phyloP scores from a whole-genome alignment of 2,888 invertebrate species.

The Neocrepidodera transversa region DNA sequence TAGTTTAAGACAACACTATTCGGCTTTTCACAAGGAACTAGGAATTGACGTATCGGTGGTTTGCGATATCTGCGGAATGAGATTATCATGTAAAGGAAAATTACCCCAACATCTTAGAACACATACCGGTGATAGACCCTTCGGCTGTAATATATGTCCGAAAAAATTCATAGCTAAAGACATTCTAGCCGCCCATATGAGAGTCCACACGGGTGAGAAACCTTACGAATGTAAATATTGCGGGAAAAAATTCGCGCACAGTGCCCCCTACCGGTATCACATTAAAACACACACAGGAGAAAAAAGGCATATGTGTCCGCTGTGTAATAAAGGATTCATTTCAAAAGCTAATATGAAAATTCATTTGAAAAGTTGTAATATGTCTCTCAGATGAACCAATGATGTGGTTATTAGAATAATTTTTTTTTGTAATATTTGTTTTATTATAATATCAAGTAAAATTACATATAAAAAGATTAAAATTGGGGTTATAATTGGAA shows the following conservation, averaged over 20 bases:
- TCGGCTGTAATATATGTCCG: constrained; percentile 45
- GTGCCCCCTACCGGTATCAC: constrained; percentile 39
- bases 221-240: constrained; percentile 45
- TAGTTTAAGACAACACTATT: constrained; percentile 48
- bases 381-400: constrained; percentile 19
- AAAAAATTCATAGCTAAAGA: constrained; percentile 39
- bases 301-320: constrained; percentile 31
- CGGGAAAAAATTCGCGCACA: constrained; percentile 37
- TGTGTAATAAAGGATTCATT: constrained; percentile 39
- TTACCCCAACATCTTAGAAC: constrained; percentile 55
- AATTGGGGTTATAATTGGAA: neutral
- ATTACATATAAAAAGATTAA: neutral
- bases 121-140: constrained; percentile 41
- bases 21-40: constrained; percentile 37
- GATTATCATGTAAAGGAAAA: constrained; percentile 54
- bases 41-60: constrained; percentile 56
- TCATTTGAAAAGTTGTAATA: constrained; percentile 37
- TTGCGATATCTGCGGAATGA: constrained; percentile 54
- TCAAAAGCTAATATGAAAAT: constrained; percentile 40
- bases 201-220: constrained; percentile 51
- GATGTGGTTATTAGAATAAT: too few relatives aligned
- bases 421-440: too few relatives aligned
- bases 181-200: constrained; percentile 46
- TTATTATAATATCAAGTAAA: too few relatives aligned
- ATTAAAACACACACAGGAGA: constrained; percentile 41